Percentiles rank a stretch among this genome's conserved stretches.
Conservation (phyloP, 2,888 invertebrate genomes). For the Altica lythri region DNA sequence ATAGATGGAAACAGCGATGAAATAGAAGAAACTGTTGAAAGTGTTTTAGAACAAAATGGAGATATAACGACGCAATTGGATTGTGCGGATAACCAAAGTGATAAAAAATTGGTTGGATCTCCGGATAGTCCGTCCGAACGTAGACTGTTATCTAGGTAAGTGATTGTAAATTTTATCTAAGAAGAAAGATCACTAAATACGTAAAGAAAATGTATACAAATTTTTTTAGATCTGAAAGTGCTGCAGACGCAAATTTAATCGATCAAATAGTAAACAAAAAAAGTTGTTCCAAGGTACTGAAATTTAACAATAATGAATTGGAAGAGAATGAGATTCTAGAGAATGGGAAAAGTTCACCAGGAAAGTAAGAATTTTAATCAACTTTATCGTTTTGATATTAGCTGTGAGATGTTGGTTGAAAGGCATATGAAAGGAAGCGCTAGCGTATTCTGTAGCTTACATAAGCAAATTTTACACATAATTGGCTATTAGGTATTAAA, state of each 20-base stretch:
- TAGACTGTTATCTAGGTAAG: slow-evolving; percentile 43
- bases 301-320: slow-evolving; percentile 62
- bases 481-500: no score
- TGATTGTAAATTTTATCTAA: no score
- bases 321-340: slow-evolving; percentile 50
- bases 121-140: slow-evolving; percentile 68
- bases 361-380: slow-evolving; percentile 58
- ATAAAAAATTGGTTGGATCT: slow-evolving; percentile 34
- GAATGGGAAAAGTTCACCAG: slow-evolving; percentile 59
- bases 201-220: background rate
- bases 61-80: slow-evolving; percentile 19
- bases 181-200: background rate
- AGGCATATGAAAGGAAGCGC: no score
- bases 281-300: slow-evolving; percentile 62
- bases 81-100: slow-evolving; percentile 34
- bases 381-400: background rate
- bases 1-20: slow-evolving; percentile 16
- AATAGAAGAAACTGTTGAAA: slow-evolving; percentile 12
- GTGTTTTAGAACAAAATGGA: slow-evolving; percentile 26
- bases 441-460: no score
- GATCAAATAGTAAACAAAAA: slow-evolving; percentile 64
- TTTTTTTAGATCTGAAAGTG: slow-evolving; percentile 69
- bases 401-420: no score
- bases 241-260: slow-evolving; percentile 77
- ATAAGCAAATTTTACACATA: no score